phyloP scores from a whole-genome alignment of 2,113 vertebrate genomes.

The Pluvialis apricaria region DNA sequence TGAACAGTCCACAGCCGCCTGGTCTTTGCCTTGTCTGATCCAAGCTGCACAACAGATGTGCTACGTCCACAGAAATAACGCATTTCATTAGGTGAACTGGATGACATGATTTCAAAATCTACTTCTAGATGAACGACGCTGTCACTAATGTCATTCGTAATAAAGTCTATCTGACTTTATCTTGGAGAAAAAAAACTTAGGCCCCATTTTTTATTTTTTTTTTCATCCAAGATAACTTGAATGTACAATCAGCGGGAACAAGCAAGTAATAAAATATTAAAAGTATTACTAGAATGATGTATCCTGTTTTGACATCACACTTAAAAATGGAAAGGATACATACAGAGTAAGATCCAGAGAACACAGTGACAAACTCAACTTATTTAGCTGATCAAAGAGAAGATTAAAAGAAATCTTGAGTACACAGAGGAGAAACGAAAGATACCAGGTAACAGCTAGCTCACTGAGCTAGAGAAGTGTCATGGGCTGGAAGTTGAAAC shows the following conservation, averaged over 20 bases:
- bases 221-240: not conserved
- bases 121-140: not conserved
- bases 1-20: not conserved
- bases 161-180: not conserved
- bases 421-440: not conserved
- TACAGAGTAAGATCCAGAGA: not conserved
- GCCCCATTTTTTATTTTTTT: not conserved
- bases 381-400: not conserved
- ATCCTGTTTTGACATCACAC: not conserved
- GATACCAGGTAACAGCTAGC: not conserved
- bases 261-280: not conserved
- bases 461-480: not conserved
- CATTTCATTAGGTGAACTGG: not conserved
- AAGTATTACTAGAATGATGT: not conserved
- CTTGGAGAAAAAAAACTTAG: not conserved
- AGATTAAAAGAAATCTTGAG: not conserved
- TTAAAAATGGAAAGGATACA: not conserved
- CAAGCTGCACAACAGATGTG: not conserved
- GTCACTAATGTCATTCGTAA: not conserved
- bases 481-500: not conserved
- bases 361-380: not conserved
- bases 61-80: not conserved
- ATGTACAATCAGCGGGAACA: not conserved
- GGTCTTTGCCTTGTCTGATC: not conserved
- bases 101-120: not conserved